Base-by-base conservation (phyloP, 2,797 vertebrate species). In the Oreochromis grahami region DNA sequence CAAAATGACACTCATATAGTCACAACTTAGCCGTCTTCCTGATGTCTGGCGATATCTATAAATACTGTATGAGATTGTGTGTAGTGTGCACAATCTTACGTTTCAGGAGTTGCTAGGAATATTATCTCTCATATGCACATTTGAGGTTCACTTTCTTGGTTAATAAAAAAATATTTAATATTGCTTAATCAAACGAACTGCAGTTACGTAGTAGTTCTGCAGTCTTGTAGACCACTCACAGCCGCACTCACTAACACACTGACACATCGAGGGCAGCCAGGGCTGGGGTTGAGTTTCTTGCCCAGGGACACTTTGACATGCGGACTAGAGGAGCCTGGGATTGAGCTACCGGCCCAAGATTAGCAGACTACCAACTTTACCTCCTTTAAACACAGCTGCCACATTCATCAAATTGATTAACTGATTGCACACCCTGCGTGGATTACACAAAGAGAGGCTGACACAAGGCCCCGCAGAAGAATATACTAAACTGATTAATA, bases 391-490 rank as follows among this genome's bases (percentile, higher is more conserved):
- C 45, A 32, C 11, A 74, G 70, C 45, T 74, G 17, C 26, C 70
- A n/a, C 7, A 74, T 74, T 74, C 70, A 74, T 74, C 26, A 65
- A 13, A 36, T n/a, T 43, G 63, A 83, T 43, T 74, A 53, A 82
- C 78, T 12, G 4, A 45, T 7, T 80, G 17, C 45, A 50, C 58
- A 2, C 70, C 41, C 70, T 74, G 26, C 10, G 21, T 14, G 19
- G 12, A 81, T 72, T 36, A 79, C n/a, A 55, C 80, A 14, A 68
- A 65, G 58, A 74, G 26, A 50, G 26, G 70, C 51, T 82, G 78
- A 85, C 63, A 50, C 15, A 17, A 86, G 53, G 87, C 52, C 76
- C 89, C 5, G 76, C 74, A 83, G 58, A 52, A 13, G 12, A 86
- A 82, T 58, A 77, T 24, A 70, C 32, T 41, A 26, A 80, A 80